Base-by-base conservation (phyloP, 1,140 invertebrate species). In the Eumaeus atala region DNA sequence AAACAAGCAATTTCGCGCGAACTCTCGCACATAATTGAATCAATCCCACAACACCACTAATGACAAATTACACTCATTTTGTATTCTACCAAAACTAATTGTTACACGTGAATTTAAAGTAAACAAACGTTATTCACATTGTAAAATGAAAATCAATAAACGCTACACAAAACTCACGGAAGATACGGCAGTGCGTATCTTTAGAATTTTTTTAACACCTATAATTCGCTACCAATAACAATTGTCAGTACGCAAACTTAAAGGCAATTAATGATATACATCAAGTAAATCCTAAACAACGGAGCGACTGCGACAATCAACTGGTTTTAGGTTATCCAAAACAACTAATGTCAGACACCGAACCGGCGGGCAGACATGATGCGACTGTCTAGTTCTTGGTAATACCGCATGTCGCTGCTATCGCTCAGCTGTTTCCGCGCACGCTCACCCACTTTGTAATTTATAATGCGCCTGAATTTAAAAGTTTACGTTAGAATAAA, bases 61-160 rank as follows among this genome's bases (percentile, higher is more conserved):
- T 67, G 66, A 62, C 68, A 67, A 78, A 80, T 62, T 67, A 62
- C 66, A 61, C 79, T 76, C 73, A 78, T 71, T 58, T 64, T 68
- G 62, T 51, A 49, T 70, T 74, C 64, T 75, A 68, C 56, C 72
- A 59, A 67, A 64, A 63, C 59, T 70, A 61, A 73, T 70, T 59
- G 62, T 80, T 74, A 78, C 62, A 73, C 66, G 66, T 69, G 54
- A 76, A 72, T 77, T 74, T 73, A 82, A 82, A 77, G 85, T 84
- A 85, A 82, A 76, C 83, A 86, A 78, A 84, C 77, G 70, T 78
- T 72, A 80, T 66, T 62, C 70, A 84, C 84, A 87, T 87, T 74
- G 74, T 84, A 75, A 78, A 78, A 77, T 77, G 64, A 85, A 87
- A 87, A 86, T 87, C 84, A 72, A 86, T 87, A 84, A 78, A 76